Conservation (phyloP, 2,113 vertebrate genomes). For the Grantiella picta region DNA sequence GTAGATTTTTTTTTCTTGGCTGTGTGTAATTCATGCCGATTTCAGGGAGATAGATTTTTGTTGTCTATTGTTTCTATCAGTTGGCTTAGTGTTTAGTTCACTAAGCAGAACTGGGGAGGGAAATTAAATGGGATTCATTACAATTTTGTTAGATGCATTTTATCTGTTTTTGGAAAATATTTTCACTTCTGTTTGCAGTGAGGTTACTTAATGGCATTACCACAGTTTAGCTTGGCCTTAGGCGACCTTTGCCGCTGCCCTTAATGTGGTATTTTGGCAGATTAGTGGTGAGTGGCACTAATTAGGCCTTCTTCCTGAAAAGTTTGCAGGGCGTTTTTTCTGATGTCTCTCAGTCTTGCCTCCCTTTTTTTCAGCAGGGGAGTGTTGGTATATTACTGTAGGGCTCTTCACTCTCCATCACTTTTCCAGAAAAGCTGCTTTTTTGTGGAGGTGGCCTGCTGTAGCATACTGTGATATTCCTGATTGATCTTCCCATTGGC, state of each 20-base stretch:
- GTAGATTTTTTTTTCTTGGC: neutral
- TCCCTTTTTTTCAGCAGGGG: neutral
- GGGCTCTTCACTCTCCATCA: neutral
- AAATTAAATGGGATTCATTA: neutral
- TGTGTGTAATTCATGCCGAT: neutral
- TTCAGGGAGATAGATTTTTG: neutral
- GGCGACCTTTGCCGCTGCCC: slow-evolving; percentile 2
- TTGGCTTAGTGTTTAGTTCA: neutral
- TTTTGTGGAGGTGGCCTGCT: neutral
- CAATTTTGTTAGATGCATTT: neutral
- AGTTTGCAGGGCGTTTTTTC: neutral
- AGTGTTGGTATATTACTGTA: neutral
- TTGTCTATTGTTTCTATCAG: neutral
- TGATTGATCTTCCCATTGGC: neutral
- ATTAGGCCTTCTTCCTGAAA: slow-evolving; percentile 20
- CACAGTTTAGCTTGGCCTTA: slow-evolving; percentile 34
- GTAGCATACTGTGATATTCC: neutral
- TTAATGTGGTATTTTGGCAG: slow-evolving; percentile 45
- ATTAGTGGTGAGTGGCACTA: neutral
- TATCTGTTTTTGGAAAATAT: neutral
- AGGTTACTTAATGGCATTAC: slow-evolving; percentile 7
- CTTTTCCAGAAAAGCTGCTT: accelerated
- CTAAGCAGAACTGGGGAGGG: neutral
- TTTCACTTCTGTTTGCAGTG: neutral
- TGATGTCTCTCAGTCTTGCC: neutral